Evolutionary conservation across 2,113 vertebrate species (phyloP), one percentile per base, ranked within the genome.

Genomic region (Bufo gargarizans): DNA sequence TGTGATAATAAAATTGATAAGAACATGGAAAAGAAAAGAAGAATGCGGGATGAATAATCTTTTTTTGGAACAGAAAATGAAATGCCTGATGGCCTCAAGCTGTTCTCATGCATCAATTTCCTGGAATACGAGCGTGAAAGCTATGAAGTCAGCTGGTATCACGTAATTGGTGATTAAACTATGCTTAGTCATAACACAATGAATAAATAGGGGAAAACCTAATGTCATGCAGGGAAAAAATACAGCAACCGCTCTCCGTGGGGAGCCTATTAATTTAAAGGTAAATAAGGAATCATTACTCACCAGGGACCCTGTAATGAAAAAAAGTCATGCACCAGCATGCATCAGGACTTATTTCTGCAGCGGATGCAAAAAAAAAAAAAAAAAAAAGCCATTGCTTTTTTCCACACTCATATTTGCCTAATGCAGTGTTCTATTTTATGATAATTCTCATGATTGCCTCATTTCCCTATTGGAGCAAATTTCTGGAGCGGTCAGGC

Each of bases 181-280:
- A 53, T 56, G 71, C 20, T 67, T 56, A 50, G 61, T 87, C 85
- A 87, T 87, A 87, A 87, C 45, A 77, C 85, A 45, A 77, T 9
- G 16, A 79, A 79, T 87, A 65, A 80, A 78, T 87, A 78, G 49
- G 14, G 50, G 61, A 87, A 86, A 65, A 79, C 58, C 43, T 77
- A 86, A 86, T 79, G 85, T 86, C 76, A 86, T 61, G 33, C 58
- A 45, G 61, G 47, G 22, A 50, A 65, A 86, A 63, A 69, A 80
- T 69, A 56, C 49, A 87, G 49, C 77, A 67, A 80, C 47, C 47
- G 56, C n/a, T 8, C 76, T 86, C 76, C 7, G 19, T 63, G 56
- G 77, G 85, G 85, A 87, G 77, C 77, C 77, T 69, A 87, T 80
- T 87, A 87, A 87, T 87, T 80, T 80, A 87, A 58, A 87, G 85